Evolutionary conservation across 2,888 invertebrate species (phyloP).

Genomic region (Folsomia candida): DNA sequence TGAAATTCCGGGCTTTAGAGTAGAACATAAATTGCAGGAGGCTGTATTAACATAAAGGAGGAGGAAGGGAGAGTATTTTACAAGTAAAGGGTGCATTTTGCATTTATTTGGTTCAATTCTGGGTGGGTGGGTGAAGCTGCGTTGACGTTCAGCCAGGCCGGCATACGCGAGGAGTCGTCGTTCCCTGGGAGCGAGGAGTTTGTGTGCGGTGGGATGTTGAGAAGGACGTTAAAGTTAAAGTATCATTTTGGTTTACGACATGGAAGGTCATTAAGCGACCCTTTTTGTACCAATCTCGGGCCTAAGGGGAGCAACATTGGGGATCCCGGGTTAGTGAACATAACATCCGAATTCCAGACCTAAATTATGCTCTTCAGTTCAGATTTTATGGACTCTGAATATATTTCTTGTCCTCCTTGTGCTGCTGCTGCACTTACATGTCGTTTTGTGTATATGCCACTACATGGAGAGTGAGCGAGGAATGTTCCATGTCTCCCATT

Average conservation of each 20-base stretch:
- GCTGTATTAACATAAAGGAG: background rate
- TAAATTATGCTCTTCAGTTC: slow-evolving; percentile 11
- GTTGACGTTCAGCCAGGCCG: no score
- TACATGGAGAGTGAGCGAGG: background rate
- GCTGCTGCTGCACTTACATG: background rate
- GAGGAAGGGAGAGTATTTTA: background rate
- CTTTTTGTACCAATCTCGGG: background rate
- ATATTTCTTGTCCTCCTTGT: background rate
- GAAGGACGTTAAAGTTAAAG: slow-evolving; percentile 2
- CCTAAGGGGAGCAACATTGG: background rate
- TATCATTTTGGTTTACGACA: slow-evolving; percentile 9
- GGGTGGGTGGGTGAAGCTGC: no score
- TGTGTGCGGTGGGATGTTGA: background rate
- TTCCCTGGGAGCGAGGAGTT: no score
- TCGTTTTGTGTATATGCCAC: no score
- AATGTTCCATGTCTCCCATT: background rate
- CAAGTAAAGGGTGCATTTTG: background rate
- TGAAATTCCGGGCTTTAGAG: background rate
- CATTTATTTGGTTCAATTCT: background rate
- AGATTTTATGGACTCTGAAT: slow-evolving; percentile 13
- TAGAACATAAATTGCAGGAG: background rate
- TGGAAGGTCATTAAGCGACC: slow-evolving; percentile 7
- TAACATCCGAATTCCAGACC: background rate
- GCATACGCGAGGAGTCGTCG: no score
- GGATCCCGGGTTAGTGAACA: background rate